These are phyloP conservation scores for Isaurus tuberculatus DNA, from an alignment of 92 coral and sea anemone genomes.

Conservation along the genomic window DNA sequence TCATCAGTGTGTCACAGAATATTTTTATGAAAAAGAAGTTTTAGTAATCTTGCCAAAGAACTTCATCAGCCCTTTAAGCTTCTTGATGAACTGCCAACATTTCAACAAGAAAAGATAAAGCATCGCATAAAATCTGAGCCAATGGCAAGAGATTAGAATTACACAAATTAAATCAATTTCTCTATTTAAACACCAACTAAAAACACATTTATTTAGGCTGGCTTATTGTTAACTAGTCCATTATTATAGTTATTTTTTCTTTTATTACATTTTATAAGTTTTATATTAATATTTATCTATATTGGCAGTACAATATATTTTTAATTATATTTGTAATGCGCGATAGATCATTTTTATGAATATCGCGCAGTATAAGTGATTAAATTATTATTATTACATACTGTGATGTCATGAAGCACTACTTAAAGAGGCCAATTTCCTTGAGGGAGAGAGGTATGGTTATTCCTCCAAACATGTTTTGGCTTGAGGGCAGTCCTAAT, in stretches of 20 bases:
- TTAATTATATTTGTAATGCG: no score
- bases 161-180: no score
- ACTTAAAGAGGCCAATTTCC: conserved; percentile 55
- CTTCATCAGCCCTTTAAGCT: conserved; percentile 47
- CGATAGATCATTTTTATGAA: no score
- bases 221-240: no score
- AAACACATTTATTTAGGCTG: no score
- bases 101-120: conserved; percentile 48
- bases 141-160: conserved; percentile 63
- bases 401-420: conserved; percentile 57
- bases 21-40: conserved; percentile 52
- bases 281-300: no score
- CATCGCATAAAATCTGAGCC: conserved; percentile 66
- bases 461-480: conserved; percentile 61
- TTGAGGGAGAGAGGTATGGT: conserved; percentile 58
- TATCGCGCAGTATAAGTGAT: no score
- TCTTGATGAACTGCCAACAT: conserved; percentile 43
- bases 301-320: no score
- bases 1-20: conserved; percentile 56
- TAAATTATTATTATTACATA: no score
- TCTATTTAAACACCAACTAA: no score
- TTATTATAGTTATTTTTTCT: no score
- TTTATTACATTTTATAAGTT: no score
- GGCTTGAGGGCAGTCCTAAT: conserved; percentile 69
- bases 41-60: conserved; percentile 35